phyloP scores from a whole-genome alignment of 1,140 invertebrate species.

The Probaryconus sp. region DNA sequence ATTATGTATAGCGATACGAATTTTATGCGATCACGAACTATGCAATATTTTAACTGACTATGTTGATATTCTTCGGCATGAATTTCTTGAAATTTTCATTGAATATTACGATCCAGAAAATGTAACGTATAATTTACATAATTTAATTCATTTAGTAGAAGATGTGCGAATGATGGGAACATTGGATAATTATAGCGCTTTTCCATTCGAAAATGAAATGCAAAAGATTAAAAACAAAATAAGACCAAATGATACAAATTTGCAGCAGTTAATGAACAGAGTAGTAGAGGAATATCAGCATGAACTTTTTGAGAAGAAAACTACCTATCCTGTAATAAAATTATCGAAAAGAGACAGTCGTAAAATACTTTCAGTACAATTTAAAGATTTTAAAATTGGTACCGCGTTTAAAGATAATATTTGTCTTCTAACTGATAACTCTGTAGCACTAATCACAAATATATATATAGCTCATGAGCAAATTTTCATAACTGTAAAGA shows the following conservation, averaged over 20 bases:
- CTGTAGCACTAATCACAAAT: too few species aligned
- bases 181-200: background rate
- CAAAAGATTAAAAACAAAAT: too few species aligned
- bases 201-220: too few species aligned
- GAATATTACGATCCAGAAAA: background rate
- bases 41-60: background rate
- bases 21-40: background rate
- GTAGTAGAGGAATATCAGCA: background rate
- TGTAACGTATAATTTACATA: constrained; percentile 1
- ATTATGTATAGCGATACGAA: background rate
- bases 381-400: too few species aligned
- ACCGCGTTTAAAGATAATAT: too few species aligned
- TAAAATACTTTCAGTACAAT: too few species aligned
- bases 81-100: background rate
- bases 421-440: too few species aligned
- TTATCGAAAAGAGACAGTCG: background rate
- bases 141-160: background rate
- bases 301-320: background rate
- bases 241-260: background rate
- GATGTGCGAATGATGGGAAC: background rate
- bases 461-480: too few species aligned
- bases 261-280: background rate
- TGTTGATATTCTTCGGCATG: background rate
- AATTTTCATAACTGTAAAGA: too few species aligned
- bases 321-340: background rate